These are phyloP conservation scores for Tragelaphus strepsiceros DNA, from an alignment of 2,113 vertebrate species.

Conservation along the genomic window DNA sequence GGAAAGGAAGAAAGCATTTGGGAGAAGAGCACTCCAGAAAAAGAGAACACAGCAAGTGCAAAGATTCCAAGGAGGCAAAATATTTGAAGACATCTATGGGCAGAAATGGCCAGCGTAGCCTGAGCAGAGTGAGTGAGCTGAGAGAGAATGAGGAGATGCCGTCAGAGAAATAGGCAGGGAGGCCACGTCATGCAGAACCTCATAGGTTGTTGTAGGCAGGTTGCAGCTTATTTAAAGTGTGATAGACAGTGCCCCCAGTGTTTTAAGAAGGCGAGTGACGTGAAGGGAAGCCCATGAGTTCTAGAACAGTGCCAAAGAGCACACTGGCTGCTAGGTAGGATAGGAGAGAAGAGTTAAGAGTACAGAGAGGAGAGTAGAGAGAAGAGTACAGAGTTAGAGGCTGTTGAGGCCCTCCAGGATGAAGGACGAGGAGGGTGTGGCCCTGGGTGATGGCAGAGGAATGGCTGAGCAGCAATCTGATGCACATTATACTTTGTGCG, in stretches of 20 bases:
- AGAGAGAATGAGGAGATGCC: neutral
- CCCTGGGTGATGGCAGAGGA: neutral
- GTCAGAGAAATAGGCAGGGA: neutral
- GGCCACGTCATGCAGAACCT: neutral
- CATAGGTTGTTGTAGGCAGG: accelerated
- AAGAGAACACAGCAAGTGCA: neutral
- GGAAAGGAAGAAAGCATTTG: neutral
- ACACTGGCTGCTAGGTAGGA: neutral
- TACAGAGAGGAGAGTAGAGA: neutral
- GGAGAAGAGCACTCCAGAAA: neutral
- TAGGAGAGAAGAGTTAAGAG: neutral
- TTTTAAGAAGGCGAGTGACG: neutral
- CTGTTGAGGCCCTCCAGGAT: neutral
- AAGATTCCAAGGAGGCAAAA: neutral
- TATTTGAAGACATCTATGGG: neutral
- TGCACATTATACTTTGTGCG: neutral
- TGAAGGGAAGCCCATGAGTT: neutral
- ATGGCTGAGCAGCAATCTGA: neutral
- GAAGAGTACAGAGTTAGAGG: neutral
- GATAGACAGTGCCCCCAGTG: neutral
- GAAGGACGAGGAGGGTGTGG: neutral
- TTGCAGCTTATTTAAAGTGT: neutral
- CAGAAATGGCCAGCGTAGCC: neutral
- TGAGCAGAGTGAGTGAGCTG: neutral
- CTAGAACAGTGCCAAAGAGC: neutral